Evolutionary conservation across 1,140 invertebrate species (phyloP).

Genomic region (Drosophila grimshawi): DNA sequence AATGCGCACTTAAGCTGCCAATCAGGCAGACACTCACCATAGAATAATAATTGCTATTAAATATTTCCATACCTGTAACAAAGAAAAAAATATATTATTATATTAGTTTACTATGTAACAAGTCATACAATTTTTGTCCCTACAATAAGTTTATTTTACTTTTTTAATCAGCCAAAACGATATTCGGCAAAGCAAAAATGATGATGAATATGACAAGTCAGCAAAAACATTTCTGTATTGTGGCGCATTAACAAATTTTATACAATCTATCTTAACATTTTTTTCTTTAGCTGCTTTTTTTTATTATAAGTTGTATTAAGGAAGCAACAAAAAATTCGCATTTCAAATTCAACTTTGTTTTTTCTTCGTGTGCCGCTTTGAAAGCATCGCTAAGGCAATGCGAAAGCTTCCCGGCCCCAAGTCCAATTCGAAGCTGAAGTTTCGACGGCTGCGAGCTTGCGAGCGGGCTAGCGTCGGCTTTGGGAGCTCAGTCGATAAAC

Average conservation of each 20-base stretch:
- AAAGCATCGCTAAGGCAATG: conserved; percentile 48
- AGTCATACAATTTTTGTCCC: no score
- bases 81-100: conserved; percentile 22
- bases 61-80: conserved; percentile 60
- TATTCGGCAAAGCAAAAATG: neutral
- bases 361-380: conserved; percentile 22
- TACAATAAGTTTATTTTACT: neutral
- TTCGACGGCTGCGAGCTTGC: conserved; percentile 56
- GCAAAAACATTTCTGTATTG: conserved; percentile 48
- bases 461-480: conserved; percentile 50
- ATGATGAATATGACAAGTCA: neutral
- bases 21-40: conserved; percentile 55
- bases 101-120: conserved; percentile 21
- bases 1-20: conserved; percentile 49
- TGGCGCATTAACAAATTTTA: conserved; percentile 59
- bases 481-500: conserved; percentile 71
- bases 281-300: conserved; percentile 26
- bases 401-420: conserved; percentile 40
- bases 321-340: conserved; percentile 48
- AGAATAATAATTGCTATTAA: conserved; percentile 48
- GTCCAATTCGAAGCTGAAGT: conserved; percentile 38
- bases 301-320: conserved; percentile 7
- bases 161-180: neutral
- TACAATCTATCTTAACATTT: conserved; percentile 49
- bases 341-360: conserved; percentile 54